Evolutionary conservation across 1,140 invertebrate species (phyloP), one percentile per base, ranked within the genome.

Genomic region (Aphis gossypii): DNA sequence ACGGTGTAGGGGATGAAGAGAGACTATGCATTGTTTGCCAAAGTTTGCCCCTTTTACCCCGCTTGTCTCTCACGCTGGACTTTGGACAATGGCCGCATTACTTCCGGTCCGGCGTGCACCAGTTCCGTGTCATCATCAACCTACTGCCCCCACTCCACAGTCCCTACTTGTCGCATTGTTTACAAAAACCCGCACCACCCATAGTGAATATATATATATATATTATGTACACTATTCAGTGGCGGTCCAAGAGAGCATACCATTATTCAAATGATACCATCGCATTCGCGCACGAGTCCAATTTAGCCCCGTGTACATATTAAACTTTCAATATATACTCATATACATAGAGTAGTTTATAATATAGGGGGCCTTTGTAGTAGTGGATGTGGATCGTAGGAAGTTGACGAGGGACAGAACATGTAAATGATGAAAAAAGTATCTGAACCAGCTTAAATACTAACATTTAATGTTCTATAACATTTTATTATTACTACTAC

Each of bases 11-110:
- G 23, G 38, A 56, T 30, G 35, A 38, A 41, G 35, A 11, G 87
- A 4, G 14, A 44, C 88, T 41, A n/a, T 18, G 48, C 76, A 93
- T 93, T 93, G 92, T 93, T 93, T 93, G 92, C 92, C 92, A 93
- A 93, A 93, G 92, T 93, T 93, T 35, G 11, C 76, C 68, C 82
- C n/a, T 48, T 23, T 23, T 25, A 38, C 76, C 68, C 92, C 48
- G 92, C 21, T 46, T 30, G 41, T 93, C 82, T 93, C 92, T 44
- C 89, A 44, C 35, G 82, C 46, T 38, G 92, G 92, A 93, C 92
- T 86, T 84, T 93, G 92, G 82, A 93, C 92, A 93, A 93, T 93
- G 92, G 92, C 46, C 92, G 82, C 92, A 93, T 93, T 93, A 93
- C 92, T 93, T 93, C 92, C 92, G 92, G 92, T 93, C 92, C 92